Percentiles rank a stretch among this genome's conserved stretches.
phyloP scores from a whole-genome alignment of 2,888 invertebrate species.

The Erannis defoliaria region DNA sequence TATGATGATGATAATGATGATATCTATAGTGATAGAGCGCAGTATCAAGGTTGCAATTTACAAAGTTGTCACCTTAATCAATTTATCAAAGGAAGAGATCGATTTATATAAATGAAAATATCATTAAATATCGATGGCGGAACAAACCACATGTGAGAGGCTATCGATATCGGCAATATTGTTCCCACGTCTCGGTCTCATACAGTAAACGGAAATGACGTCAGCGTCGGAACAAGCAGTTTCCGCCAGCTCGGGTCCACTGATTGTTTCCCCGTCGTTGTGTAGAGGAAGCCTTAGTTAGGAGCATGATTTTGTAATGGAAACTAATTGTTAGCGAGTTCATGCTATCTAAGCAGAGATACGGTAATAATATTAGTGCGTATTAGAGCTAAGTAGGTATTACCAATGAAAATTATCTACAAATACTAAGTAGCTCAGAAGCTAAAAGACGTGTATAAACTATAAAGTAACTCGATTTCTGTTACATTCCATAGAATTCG shows the following conservation, averaged over 20 bases:
- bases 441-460: background rate
- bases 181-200: conserved; percentile 30
- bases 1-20: too few species aligned
- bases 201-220: conserved; percentile 36
- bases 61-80: too few species aligned
- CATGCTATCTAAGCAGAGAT: background rate
- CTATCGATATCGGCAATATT: conserved; percentile 12
- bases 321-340: conserved; percentile 27
- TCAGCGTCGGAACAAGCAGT: conserved; percentile 32
- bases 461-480: too few species aligned
- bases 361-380: background rate
- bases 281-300: conserved; percentile 31
- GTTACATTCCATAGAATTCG: too few species aligned
- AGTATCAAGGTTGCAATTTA: too few species aligned
- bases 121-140: background rate
- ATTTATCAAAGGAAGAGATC: too few species aligned
- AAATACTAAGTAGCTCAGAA: too few species aligned
- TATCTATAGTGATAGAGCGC: too few species aligned
- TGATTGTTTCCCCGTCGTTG: conserved; percentile 36
- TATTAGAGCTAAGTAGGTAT: too few species aligned
- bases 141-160: background rate
- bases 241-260: conserved; percentile 25
- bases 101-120: background rate
- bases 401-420: too few species aligned
- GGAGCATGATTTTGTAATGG: conserved; percentile 28